A percentile compares a stretch with the other conserved stretches of the same genome.
Evolutionary conservation across 2,888 invertebrate species (phyloP).

Genomic region (Eupithecia centaureata): DNA sequence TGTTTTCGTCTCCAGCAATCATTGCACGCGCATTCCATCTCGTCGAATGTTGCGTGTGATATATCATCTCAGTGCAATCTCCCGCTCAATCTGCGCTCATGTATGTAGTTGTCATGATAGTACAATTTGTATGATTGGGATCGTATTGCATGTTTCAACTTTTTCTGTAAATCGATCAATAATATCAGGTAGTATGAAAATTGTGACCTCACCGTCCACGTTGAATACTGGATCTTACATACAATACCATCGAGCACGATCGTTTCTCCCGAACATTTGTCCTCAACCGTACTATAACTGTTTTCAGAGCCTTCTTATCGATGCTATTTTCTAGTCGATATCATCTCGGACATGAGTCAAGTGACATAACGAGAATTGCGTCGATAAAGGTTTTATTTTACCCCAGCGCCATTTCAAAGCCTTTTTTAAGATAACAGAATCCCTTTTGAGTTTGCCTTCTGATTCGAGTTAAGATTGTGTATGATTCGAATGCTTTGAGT

Average conservation of each 20-base stretch:
- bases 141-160: background rate
- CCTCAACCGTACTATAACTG: conserved; percentile 20
- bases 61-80: conserved; percentile 18
- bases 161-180: background rate
- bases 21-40: conserved; percentile 19
- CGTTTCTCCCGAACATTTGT: conserved; percentile 22
- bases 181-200: background rate
- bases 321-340: conserved; percentile 45
- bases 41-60: conserved; percentile 24
- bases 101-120: background rate
- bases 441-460: conserved; percentile 20
- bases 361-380: conserved; percentile 40
- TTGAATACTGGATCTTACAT: background rate
- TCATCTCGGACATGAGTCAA: conserved; percentile 32
- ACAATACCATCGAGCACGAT: background rate
- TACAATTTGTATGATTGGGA: background rate
- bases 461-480: conserved; percentile 24
- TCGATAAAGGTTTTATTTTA: conserved; percentile 45
- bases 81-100: conserved; percentile 10
- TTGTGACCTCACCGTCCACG: background rate
- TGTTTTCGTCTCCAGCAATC: conserved; percentile 22
- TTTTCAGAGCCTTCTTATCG: conserved; percentile 46
- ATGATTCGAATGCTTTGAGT: background rate
- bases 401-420: conserved; percentile 40
- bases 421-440: conserved; percentile 34